Evolutionary conservation across 2,113 vertebrate genomes (phyloP), one percentile per base, ranked within the genome.

Genomic region (Pandion haliaetus): DNA sequence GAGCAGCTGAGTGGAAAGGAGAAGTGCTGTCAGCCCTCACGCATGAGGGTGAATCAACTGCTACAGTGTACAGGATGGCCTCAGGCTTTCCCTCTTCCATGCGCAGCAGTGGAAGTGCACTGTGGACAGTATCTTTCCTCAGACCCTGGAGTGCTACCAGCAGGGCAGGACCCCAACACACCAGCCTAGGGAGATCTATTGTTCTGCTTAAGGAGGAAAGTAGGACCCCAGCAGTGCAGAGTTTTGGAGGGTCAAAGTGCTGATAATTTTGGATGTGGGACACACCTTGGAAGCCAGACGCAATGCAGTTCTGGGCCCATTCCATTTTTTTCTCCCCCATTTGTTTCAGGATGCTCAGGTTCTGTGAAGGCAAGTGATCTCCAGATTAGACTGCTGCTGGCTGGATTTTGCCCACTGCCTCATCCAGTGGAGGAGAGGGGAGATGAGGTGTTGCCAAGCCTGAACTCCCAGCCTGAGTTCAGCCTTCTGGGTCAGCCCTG

Each of bases 271-370:
- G 32, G 8, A 65, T 59, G 40, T 26, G 13, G 31, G 23, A 97
- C 98, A 23, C 61, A 99, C 99, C 99, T 87, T 98, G 96, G 92
- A 99, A 99, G 63, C 99, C 99, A 63, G 97, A 98, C 3, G 31
- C 5, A 17, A 99, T 99, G 97, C 86, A 98, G 44, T 98, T 98
- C 90, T 99, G 99, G 72, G 99, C 98, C 99, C 99, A 99, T 63
- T 98, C 97, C 52, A 89, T 86, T 72, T 97, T 98, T 62, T 98
- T 99, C 45, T 99, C 99, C 13, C 98, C 99, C 4, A 99, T 93
- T 97, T 98, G 98, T 89, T 99, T 98, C 81, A 99, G 86, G 93
- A 99, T 45, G 5, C 90, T 77, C 73, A 99, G 78, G 93, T 99
- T 99, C 99, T 99, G 98, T 71, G 78, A 36, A 95, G 55, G 25